Conservation (phyloP, 92 coral and sea anemone genomes). For the Blastomussa wellsi region DNA sequence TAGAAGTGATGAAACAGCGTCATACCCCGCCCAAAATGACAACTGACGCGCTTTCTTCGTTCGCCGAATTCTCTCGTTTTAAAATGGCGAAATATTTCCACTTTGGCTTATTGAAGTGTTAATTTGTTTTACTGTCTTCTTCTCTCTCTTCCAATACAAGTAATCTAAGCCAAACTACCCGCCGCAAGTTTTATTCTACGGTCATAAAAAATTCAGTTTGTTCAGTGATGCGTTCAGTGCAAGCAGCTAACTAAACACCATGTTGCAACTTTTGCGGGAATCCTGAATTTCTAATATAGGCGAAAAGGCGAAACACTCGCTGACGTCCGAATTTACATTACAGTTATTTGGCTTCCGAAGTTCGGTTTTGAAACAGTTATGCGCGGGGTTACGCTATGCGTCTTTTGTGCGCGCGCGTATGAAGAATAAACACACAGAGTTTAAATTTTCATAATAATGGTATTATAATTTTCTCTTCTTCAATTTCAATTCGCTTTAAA, state of each 20-base stretch:
- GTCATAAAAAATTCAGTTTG: slow-evolving; percentile 87
- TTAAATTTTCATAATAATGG: slow-evolving; percentile 66
- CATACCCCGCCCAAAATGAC: slow-evolving; percentile 47
- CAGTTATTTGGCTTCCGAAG: slow-evolving; percentile 1
- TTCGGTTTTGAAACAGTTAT: slow-evolving; percentile 4
- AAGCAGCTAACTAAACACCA: slow-evolving; percentile 77
- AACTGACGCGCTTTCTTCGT: slow-evolving; percentile 19
- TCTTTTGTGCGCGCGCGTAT: slow-evolving; percentile 21
- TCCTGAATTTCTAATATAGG: slow-evolving; percentile 39
- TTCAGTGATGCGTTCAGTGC: slow-evolving; percentile 79
- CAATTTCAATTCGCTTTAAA: slow-evolving; percentile 66
- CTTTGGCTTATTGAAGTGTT: background rate
- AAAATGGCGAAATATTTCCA: background rate
- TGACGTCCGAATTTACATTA: background rate
- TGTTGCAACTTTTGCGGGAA: slow-evolving; percentile 37
- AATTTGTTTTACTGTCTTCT: background rate
- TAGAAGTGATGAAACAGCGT: slow-evolving; percentile 29
- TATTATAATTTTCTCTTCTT: slow-evolving; percentile 63
- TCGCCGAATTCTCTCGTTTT: background rate
- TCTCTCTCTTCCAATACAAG: slow-evolving; percentile 12
- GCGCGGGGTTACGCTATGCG: background rate
- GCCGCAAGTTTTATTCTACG: slow-evolving; percentile 18
- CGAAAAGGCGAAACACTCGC: slow-evolving; percentile 17
- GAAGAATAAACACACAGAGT: slow-evolving; percentile 36
- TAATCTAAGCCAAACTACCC: slow-evolving; percentile 22